phyloP scores from a whole-genome alignment of 2,797 vertebrate species.

The Vespertilio murinus region DNA sequence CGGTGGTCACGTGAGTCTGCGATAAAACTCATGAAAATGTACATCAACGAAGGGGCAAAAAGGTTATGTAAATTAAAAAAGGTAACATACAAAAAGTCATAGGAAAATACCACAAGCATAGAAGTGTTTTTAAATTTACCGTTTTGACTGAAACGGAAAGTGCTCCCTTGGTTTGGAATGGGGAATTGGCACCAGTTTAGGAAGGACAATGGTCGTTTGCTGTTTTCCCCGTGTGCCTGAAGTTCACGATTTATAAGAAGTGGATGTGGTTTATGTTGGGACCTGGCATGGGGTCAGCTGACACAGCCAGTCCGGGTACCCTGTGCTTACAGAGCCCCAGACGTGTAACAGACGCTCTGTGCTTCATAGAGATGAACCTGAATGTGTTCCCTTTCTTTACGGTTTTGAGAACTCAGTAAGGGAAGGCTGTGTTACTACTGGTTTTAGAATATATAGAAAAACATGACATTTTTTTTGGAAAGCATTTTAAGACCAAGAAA shows the following conservation, averaged over 20 bases:
- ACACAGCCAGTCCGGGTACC: neutral
- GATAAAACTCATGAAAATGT: neutral
- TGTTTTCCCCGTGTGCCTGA: neutral
- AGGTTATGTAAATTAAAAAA: neutral
- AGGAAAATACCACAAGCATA: neutral
- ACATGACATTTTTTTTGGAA: neutral
- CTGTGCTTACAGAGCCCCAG: neutral
- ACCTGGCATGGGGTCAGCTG: neutral
- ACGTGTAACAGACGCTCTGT: neutral
- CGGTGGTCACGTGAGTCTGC: neutral
- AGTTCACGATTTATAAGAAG: neutral
- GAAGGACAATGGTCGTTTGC: neutral
- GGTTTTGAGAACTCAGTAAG: neutral
- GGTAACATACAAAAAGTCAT: neutral
- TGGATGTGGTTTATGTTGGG: neutral
- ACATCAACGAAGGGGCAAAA: neutral
- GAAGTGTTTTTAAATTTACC: neutral
- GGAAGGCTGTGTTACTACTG: neutral
- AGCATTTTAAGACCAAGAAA: neutral
- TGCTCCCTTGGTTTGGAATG: neutral
- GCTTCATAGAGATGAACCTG: neutral
- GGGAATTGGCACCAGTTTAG: neutral
- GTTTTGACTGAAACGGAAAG: neutral
- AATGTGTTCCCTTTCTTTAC: neutral
- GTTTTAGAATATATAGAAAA: slow-evolving; percentile 11